A percentile compares a stretch with the other conserved stretches of the same genome.
phyloP scores from a whole-genome alignment of 2,888 invertebrate genomes.

The Polyommatus iphigenia region DNA sequence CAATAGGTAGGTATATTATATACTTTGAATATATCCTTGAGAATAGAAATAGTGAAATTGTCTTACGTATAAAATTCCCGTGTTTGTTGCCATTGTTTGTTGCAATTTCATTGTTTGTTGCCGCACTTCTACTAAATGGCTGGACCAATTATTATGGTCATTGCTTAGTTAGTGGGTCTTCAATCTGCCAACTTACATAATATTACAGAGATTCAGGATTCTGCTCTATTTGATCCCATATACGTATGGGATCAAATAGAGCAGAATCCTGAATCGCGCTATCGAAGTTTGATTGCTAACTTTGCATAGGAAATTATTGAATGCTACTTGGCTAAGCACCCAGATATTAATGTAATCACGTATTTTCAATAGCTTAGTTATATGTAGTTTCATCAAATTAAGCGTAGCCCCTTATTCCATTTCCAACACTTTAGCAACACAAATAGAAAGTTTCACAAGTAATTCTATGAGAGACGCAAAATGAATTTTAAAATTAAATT shows the following conservation, averaged over 20 bases:
- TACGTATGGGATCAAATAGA: too few species aligned
- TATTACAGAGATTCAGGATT: too few species aligned
- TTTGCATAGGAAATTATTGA: neutral
- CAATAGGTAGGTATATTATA: neutral
- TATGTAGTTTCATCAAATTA: neutral
- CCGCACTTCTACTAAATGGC: too few species aligned
- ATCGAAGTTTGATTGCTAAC: too few species aligned
- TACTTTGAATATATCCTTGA: neutral
- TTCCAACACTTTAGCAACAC: neutral
- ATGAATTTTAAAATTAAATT: constrained; percentile 19
- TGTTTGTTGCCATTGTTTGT: too few species aligned
- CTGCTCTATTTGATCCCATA: too few species aligned
- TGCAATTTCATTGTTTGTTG: too few species aligned
- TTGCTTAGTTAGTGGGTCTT: too few species aligned
- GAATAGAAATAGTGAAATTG: neutral
- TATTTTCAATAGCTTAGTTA: neutral
- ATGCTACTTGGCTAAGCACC: neutral
- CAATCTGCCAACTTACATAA: too few species aligned
- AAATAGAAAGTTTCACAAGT: neutral
- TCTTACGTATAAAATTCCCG: neutral
- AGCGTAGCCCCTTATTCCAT: neutral
- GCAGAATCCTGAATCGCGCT: too few species aligned
- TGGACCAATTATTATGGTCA: too few species aligned
- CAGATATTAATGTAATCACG: neutral
- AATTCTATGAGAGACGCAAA: neutral